Base-by-base conservation (phyloP, 2,797 vertebrate genomes). In the Danio kyathit region DNA sequence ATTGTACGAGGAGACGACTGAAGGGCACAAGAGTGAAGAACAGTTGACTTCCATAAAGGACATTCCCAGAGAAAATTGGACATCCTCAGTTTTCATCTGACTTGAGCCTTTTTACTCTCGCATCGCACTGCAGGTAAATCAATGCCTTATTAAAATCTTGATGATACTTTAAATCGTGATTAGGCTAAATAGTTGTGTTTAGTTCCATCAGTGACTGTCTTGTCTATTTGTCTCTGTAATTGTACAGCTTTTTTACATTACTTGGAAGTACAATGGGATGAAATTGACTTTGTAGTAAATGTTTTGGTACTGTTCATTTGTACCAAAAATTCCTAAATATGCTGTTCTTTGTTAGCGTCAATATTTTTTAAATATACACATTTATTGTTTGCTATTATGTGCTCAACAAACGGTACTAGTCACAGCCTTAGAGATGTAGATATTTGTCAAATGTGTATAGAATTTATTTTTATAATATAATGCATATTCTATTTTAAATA, bases 1-100 rank as follows among this genome's bases (percentile, higher is more conserved):
- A 76, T 73, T 88, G 89, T 90, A 90, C 90, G 87, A 88, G 82
- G 38, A 90, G 75, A 83, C 65, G 76, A 86, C 84, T 89, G 86
- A 94, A 94, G 93, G 92, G 65, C 92, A 92, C 66, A 54, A 54
- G 83, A 86, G 88, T 83, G 63, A 67, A 82, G 57, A 48, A 83
- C 54, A 79, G 78, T 64, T 69, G 69, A 21, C 61, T 81, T 76
- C 81, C 67, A 5, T 16, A 19, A 78, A 79, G 82, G 77, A 85
- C 84, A 82, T 86, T 86, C 44, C 65, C 63, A 74, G 59, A 72
- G 82, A 82, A 84, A 79, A 46, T 10, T 72, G 21, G 64, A 61
- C 29, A 2, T 59, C 12, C 17, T 61, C 41, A 41, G 40, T 19
- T 73, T 74, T 83, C 44, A 56, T 43, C 52, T 19, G 41, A 57